Percentiles rank a stretch among this genome's conserved stretches.
Evolutionary conservation across 2,113 vertebrate species (phyloP).

Genomic region (Rhinoptilus africanus): DNA sequence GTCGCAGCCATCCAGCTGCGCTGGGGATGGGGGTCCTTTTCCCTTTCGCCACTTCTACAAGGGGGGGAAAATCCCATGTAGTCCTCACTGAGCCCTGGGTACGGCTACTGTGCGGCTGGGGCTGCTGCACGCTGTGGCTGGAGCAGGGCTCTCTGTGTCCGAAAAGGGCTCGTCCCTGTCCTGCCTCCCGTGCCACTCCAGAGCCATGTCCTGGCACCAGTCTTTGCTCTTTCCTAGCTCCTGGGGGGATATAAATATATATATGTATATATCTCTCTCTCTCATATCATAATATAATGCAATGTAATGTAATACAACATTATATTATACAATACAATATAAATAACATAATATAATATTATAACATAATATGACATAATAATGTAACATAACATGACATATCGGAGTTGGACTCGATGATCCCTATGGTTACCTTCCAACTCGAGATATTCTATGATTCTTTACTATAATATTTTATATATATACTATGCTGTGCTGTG

Average conservation of each 20-base stretch:
- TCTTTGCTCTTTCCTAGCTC: not conserved
- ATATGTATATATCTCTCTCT: not conserved
- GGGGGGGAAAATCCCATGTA: not conserved
- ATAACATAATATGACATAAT: no score
- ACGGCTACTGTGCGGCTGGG: rapidly evolving
- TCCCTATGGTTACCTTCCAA: no score
- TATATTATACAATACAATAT: not conserved
- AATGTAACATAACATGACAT: no score
- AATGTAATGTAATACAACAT: not conserved
- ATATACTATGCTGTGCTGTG: no score
- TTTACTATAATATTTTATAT: no score
- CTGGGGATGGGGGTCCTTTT: not conserved
- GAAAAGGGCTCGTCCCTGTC: not conserved
- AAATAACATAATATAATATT: not conserved
- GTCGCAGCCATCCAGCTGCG: rapidly evolving
- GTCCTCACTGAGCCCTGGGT: not conserved
- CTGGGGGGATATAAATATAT: not conserved
- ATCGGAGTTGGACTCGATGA: no score
- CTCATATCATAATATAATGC: not conserved
- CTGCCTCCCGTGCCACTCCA: not conserved
- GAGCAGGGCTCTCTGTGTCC: not conserved
- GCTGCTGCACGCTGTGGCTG: not conserved
- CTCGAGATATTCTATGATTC: no score
- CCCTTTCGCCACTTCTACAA: not conserved
- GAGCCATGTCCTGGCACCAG: not conserved